These are phyloP conservation scores for Achlya flavicornis DNA, from an alignment of 2,888 invertebrate genomes.

Conservation along the genomic window DNA sequence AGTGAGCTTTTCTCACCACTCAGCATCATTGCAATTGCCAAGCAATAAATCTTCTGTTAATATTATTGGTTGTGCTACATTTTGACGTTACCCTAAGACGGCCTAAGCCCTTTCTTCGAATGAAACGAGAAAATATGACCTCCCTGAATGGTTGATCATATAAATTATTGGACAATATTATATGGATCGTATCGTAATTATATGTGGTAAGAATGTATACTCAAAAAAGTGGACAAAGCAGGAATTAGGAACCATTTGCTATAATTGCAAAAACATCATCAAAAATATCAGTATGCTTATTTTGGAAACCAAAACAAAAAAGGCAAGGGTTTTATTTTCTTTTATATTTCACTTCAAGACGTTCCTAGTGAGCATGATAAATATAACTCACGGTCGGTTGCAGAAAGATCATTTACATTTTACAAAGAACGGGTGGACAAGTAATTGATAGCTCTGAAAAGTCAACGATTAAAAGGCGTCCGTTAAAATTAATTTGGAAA, in stretches of 20 bases:
- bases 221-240: too few relatives aligned
- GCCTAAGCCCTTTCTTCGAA: conserved; percentile 10
- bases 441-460: conserved; percentile 45
- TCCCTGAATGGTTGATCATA: neutral
- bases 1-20: conserved; percentile 22
- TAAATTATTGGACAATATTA: too few relatives aligned
- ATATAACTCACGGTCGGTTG: conserved; percentile 10
- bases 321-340: neutral
- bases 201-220: too few relatives aligned
- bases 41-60: conserved; percentile 51
- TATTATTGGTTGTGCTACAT: conserved; percentile 57
- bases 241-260: too few relatives aligned
- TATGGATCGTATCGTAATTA: too few relatives aligned
- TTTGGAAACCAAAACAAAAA: neutral
- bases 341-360: neutral
- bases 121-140: neutral
- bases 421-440: conserved; percentile 40
- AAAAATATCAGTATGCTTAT: neutral
- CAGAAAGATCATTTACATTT: conserved; percentile 39
- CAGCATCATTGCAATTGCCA: conserved; percentile 29
- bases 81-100: conserved; percentile 43
- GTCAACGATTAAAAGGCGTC: conserved; percentile 38
- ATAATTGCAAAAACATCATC: too few relatives aligned
- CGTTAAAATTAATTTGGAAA: conserved; percentile 43
- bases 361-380: conserved; percentile 9